Evolutionary conservation across 2,888 invertebrate species (phyloP).

Genomic region (Rhingia campestris): DNA sequence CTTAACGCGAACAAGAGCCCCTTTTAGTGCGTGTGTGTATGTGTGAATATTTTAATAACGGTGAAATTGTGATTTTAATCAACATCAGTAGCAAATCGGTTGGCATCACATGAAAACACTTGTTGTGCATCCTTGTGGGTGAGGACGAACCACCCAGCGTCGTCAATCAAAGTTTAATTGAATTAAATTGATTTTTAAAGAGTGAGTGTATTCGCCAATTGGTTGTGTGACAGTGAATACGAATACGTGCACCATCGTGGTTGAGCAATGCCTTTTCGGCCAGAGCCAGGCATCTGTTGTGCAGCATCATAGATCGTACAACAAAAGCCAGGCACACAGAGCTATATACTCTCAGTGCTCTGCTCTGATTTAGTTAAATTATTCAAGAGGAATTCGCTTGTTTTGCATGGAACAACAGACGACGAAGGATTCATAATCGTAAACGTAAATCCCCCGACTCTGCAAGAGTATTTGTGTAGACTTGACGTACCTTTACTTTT

Average conservation of each 20-base stretch:
- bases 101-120: slow-evolving; percentile 51
- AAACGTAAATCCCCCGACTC: slow-evolving; percentile 41
- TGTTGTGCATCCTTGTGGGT: slow-evolving; percentile 45
- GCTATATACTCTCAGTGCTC: neutral
- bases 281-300: slow-evolving; percentile 41
- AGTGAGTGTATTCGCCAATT: slow-evolving; percentile 35
- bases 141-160: neutral
- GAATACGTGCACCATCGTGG: slow-evolving; percentile 22
- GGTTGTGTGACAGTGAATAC: slow-evolving; percentile 15
- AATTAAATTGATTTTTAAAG: slow-evolving; percentile 64
- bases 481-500: neutral
- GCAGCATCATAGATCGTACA: slow-evolving; percentile 17
- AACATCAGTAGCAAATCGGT: slow-evolving; percentile 40
- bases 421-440: slow-evolving; percentile 48
- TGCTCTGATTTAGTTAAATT: slow-evolving; percentile 37
- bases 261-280: slow-evolving; percentile 31
- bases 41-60: slow-evolving; percentile 41
- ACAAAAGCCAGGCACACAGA: slow-evolving; percentile 22
- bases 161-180: slow-evolving; percentile 62
- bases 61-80: slow-evolving; percentile 60
- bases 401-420: slow-evolving; percentile 48
- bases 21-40: neutral
- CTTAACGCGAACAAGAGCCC: slow-evolving; percentile 27
- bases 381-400: slow-evolving; percentile 40
- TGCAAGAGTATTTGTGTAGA: slow-evolving; percentile 59